A percentile compares a stretch with the other conserved stretches of the same genome.
phyloP scores from a whole-genome alignment of 2,113 vertebrate genomes.

The Oryzias javanicus region DNA sequence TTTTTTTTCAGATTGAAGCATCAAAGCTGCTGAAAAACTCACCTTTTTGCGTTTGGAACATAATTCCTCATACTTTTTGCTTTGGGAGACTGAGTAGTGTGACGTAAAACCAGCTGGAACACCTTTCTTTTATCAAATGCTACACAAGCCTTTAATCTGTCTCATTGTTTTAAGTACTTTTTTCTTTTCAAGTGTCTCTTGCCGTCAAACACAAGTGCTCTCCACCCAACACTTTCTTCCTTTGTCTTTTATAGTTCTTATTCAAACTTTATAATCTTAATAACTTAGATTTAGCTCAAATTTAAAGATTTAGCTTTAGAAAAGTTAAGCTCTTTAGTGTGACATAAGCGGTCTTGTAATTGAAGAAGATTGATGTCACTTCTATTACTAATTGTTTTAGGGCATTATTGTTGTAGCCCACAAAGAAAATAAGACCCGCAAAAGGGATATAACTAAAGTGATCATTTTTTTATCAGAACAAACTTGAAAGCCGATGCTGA shows the following conservation, averaged over 20 bases:
- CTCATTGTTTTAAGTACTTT: slow-evolving; percentile 20
- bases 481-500: too few species aligned
- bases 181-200: slow-evolving; percentile 19
- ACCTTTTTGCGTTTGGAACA: background rate
- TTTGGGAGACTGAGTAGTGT: slow-evolving; percentile 12
- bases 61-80: slow-evolving; percentile 10
- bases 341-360: background rate
- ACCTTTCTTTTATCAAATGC: slow-evolving; percentile 29
- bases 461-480: too few species aligned
- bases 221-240: background rate
- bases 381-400: too few species aligned
- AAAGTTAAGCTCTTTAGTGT: background rate
- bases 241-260: background rate
- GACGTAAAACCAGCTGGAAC: slow-evolving; percentile 37
- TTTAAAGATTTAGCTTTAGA: too few species aligned
- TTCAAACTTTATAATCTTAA: too few species aligned
- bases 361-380: too few species aligned
- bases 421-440: too few species aligned
- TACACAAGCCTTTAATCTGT: slow-evolving; percentile 26
- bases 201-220: slow-evolving; percentile 4
- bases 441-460: too few species aligned
- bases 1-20: background rate
- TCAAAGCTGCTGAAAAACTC: background rate
- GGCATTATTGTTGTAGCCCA: too few species aligned
- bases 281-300: too few species aligned